Base-by-base conservation (phyloP, 2,113 vertebrate species). In the Pterophyllum scalare region DNA sequence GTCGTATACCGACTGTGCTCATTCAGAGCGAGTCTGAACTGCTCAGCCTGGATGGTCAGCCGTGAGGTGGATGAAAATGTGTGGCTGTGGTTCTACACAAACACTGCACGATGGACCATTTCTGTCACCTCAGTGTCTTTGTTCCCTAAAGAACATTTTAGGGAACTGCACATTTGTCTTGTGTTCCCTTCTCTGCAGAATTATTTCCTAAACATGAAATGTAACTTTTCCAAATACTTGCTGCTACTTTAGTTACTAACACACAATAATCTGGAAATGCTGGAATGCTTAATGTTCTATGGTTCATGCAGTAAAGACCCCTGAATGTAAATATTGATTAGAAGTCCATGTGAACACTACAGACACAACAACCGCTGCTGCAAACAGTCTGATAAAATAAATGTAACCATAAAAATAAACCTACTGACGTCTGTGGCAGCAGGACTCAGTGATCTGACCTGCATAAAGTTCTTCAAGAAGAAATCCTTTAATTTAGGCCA, bases 1-100 rank as follows among this genome's bases (percentile, higher is more conserved):
- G n/a, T 24, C 2, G 1, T 14, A 0, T 65, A 43, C n/a, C 61
- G 14, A n/a, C 35, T 0, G 7, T 40, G 35, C 52, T 14, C 4
- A 72, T 26, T 28, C 14, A 19, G 43, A 72, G 20, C 0, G 17
- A 33, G 28, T 31, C 28, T 31, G 1, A 31, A 31, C 28, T 31
- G 28, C 28, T 31, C 28, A 31, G 64, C 12, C 40, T 15, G 2
- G 31, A 38, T 7, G 6, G 12, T 40, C 12, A 43, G 52, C 26
- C 28, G 46, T 7, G 15, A 12, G 64, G 5, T 26, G 74, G 17
- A 60, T 3, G 58, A 14, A 4, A 59, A 60, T 1, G 1, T 19
- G 2, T 8, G 24, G 40, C 14, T 20, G 4, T 40, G 20, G n/a
- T 49, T 31, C 38, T 28, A 22, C 9, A 10, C 9, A 10, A 14